Evolutionary conservation across 2,797 vertebrate genomes (phyloP).

Genomic region (Lepus townsendii): DNA sequence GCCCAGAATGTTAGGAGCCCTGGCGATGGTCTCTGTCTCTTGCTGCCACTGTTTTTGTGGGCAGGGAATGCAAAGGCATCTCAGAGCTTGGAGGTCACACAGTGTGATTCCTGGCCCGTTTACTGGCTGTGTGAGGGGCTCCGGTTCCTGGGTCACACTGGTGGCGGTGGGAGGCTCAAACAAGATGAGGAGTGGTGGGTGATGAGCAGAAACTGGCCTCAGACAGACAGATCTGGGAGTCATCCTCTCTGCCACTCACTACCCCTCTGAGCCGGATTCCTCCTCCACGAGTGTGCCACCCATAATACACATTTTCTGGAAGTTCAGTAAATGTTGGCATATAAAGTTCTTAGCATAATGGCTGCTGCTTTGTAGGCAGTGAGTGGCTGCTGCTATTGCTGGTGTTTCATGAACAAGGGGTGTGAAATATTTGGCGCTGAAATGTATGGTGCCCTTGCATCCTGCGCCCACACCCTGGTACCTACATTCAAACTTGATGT

Average conservation of each 20-base stretch:
- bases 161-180: background rate
- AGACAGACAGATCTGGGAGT: background rate
- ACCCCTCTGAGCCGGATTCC: background rate
- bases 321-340: background rate
- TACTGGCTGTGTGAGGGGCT: background rate
- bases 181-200: background rate
- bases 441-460: background rate
- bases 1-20: background rate
- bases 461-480: constrained; percentile 57
- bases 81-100: background rate
- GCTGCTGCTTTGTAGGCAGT: background rate
- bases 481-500: constrained; percentile 99
- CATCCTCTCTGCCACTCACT: background rate
- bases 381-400: background rate
- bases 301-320: background rate
- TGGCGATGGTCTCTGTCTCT: background rate
- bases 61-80: background rate
- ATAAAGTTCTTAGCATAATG: background rate
- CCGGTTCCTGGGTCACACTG: background rate
- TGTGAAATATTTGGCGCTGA: background rate
- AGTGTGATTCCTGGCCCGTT: background rate
- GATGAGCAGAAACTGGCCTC: background rate
- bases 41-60: background rate
- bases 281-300: background rate
- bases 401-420: background rate